A percentile compares a stretch with the other conserved stretches of the same genome.
Evolutionary conservation across 2,888 invertebrate species (phyloP).

Genomic region (Macaria liturata): DNA sequence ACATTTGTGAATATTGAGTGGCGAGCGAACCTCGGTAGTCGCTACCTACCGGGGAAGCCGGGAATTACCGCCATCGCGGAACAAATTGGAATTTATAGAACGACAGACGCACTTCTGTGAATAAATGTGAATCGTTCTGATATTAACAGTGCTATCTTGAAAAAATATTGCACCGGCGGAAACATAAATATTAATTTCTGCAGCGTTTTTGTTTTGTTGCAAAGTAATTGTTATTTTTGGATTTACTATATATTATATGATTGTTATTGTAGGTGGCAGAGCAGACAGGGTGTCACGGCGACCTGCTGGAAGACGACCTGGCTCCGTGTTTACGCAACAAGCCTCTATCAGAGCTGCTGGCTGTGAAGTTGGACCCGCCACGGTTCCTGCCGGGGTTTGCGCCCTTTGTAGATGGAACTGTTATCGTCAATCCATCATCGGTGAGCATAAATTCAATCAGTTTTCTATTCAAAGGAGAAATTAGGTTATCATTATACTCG

Average conservation of each 20-base stretch:
- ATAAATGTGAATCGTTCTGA: slow-evolving; percentile 16
- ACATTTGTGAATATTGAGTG: slow-evolving; percentile 38
- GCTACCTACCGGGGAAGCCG: slow-evolving; percentile 1
- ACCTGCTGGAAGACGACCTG: slow-evolving; percentile 91
- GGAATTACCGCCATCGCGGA: slow-evolving; percentile 19
- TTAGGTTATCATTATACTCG: no score
- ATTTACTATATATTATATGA: neutral
- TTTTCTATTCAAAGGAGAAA: neutral
- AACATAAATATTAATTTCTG: no score
- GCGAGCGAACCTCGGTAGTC: slow-evolving; percentile 9
- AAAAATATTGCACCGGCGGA: slow-evolving; percentile 5
- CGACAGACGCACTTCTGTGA: slow-evolving; percentile 10
- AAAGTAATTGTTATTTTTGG: no score
- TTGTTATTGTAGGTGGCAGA: slow-evolving; percentile 86
- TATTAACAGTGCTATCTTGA: slow-evolving; percentile 11
- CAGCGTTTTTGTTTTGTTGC: no score
- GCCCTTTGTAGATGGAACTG: slow-evolving; percentile 96
- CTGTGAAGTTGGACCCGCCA: slow-evolving; percentile 90
- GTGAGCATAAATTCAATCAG: slow-evolving; percentile 60
- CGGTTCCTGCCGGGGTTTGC: slow-evolving; percentile 94
- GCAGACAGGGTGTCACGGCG: slow-evolving; percentile 92
- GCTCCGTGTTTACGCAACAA: slow-evolving; percentile 93
- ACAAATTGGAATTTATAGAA: slow-evolving; percentile 21
- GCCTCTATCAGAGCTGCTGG: slow-evolving; percentile 88
- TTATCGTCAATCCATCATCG: slow-evolving; percentile 86